These are phyloP conservation scores for Brachyalestes nurse DNA, from an alignment of 2,797 vertebrate species.

Conservation along the genomic window DNA sequence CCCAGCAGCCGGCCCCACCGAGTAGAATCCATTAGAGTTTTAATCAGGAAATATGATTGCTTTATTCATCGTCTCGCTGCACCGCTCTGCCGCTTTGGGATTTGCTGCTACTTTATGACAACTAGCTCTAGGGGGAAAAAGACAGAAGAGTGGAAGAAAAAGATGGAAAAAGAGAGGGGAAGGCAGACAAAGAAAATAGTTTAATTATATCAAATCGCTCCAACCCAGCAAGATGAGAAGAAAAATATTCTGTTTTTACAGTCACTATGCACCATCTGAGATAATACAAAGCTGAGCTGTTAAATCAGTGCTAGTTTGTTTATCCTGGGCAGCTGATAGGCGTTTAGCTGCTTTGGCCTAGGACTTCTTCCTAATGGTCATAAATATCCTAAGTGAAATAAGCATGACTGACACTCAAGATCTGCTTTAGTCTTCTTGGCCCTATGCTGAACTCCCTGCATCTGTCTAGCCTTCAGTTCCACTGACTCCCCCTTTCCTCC, in stretches of 20 bases:
- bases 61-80: conserved; percentile 80
- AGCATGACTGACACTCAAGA: conserved; percentile 43
- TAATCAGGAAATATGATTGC: conserved; percentile 87
- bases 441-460: conserved; percentile 32
- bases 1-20: conserved; percentile 74
- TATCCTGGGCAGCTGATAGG: conserved; percentile 43
- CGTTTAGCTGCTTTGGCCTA: conserved; percentile 54
- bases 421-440: conserved; percentile 49
- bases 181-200: conserved; percentile 63
- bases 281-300: conserved; percentile 36
- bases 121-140: conserved; percentile 69
- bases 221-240: conserved; percentile 56
- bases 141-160: conserved; percentile 51
- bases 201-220: conserved; percentile 73
- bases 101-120: conserved; percentile 73
- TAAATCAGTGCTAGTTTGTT: conserved; percentile 37
- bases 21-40: conserved; percentile 83
- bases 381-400: conserved; percentile 54
- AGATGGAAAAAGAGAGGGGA: conserved; percentile 58
- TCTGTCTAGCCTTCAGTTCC: conserved; percentile 44
- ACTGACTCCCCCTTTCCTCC: background rate
- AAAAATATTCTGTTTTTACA: conserved; percentile 48
- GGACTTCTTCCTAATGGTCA: conserved; percentile 59
- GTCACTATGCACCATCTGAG: conserved; percentile 3
- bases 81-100: conserved; percentile 70